Evolutionary conservation across 2,888 invertebrate genomes (phyloP), one percentile per base, ranked within the genome.

Genomic region (Melanostoma scalare): DNA sequence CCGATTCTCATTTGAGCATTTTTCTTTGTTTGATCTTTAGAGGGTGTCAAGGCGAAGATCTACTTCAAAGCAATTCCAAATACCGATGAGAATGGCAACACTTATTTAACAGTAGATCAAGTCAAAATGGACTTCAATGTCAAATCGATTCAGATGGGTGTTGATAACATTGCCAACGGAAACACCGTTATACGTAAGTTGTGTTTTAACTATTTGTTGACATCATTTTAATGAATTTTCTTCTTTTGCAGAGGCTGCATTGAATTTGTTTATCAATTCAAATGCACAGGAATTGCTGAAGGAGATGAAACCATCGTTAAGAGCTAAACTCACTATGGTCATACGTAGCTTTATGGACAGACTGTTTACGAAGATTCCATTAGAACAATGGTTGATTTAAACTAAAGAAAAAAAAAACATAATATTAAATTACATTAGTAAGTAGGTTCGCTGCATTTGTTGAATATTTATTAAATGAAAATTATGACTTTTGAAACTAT

Each of bases 71-170:
- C 95, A 0, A 92, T 92, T 78, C 95, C 95, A 5, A 93, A 93
- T 89, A 88, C 89, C 50, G 87, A 89, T 38, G 92, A 93, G 71
- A 93, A 94, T 87, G 95, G 94, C 6, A 93, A 94, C 85, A 94
- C 94, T 9, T 96, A 94, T 90, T 92, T 96, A 67, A 93, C 92
- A 76, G 92, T 96, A 77, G 94, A 96, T 88, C 94, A 96, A 88
- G 93, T 96, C 6, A 96, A 96, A 90, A 95, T 96, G 93, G 96
- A 96, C 90, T 96, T 96, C 91, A 95, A 95, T 88, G 96, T 96
- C 20, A 94, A 94, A 88, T 94, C 95, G 86, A 96, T 96, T 56
- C 93, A 93, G 89, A 96, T 96, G 96, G 96, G 96, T 10, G 96
- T 96, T 35, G 95, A 96, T 88, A 96, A 96, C 88, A 93, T 96